Conservation (phyloP, 2,888 invertebrate species). For the Tanytarsus gracilentus region DNA sequence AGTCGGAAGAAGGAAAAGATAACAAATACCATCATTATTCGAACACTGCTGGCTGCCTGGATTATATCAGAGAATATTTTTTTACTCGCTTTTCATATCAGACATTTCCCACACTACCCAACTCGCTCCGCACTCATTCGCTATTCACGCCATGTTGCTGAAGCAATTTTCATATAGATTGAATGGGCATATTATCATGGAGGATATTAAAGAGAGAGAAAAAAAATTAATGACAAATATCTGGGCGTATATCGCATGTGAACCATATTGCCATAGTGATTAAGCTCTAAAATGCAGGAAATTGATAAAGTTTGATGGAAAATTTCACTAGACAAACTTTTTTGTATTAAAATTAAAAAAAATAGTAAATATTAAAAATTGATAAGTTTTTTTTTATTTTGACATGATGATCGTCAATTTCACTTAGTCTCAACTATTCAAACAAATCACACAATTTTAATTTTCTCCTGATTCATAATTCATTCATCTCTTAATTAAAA, state of each 20-base stretch:
- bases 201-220: background rate
- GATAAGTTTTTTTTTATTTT: background rate
- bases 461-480: no score
- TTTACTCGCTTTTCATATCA: background rate
- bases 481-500: no score
- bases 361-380: background rate
- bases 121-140: background rate
- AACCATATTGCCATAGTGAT: background rate
- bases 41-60: background rate
- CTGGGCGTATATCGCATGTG: background rate
- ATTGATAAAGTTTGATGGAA: background rate
- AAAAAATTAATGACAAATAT: background rate
- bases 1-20: background rate
- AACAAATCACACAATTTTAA: constrained; percentile 1
- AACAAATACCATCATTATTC: constrained; percentile 23
- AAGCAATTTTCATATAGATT: background rate
- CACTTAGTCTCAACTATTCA: no score
- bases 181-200: background rate
- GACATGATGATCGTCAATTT: no score
- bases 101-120: background rate
- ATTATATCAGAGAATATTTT: background rate
- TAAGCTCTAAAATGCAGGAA: background rate
- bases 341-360: background rate
- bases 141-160: background rate
- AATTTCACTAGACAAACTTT: background rate